Conservation (phyloP, 2,888 invertebrate species). For the Macrostomum cliftonense region DNA sequence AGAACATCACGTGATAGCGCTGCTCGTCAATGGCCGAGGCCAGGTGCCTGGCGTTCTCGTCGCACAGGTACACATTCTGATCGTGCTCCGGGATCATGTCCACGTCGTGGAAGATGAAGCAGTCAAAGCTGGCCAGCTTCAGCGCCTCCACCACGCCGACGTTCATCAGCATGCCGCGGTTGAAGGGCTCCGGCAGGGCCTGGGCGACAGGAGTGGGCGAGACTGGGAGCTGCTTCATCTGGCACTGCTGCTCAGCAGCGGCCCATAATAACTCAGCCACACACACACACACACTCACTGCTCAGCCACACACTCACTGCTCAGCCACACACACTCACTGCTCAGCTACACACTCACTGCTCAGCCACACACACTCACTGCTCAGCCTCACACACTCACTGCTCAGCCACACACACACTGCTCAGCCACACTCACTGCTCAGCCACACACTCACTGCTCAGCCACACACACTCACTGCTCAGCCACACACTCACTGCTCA, state of each 20-base stretch:
- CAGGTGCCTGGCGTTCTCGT: conserved; percentile 33
- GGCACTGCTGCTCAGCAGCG: too few species aligned
- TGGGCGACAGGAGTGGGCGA: conserved; percentile 6
- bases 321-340: too few species aligned
- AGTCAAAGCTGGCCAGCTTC: conserved; percentile 21
- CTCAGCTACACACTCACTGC: too few species aligned
- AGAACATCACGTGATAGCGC: conserved; percentile 40
- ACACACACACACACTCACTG: too few species aligned
- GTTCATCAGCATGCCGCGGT: conserved; percentile 29
- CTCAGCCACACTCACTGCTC: too few species aligned
- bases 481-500: too few species aligned
- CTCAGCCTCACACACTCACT: too few species aligned
- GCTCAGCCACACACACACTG: too few species aligned
- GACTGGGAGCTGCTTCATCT: neutral
- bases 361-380: too few species aligned
- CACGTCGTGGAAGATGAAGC: conserved; percentile 34
- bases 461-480: too few species aligned
- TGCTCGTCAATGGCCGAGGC: conserved; percentile 38
- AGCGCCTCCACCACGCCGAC: conserved; percentile 26
- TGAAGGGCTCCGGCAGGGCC: conserved; percentile 22
- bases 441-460: conserved; percentile 6
- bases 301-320: too few species aligned
- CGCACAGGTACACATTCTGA: conserved; percentile 36
- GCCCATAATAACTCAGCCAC: too few species aligned
- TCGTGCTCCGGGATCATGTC: conserved; percentile 40